A percentile compares a stretch with the other conserved stretches of the same genome.
These are phyloP conservation scores for Asbolus verrucosus DNA, from an alignment of 1,140 invertebrate species.

Conservation along the genomic window DNA sequence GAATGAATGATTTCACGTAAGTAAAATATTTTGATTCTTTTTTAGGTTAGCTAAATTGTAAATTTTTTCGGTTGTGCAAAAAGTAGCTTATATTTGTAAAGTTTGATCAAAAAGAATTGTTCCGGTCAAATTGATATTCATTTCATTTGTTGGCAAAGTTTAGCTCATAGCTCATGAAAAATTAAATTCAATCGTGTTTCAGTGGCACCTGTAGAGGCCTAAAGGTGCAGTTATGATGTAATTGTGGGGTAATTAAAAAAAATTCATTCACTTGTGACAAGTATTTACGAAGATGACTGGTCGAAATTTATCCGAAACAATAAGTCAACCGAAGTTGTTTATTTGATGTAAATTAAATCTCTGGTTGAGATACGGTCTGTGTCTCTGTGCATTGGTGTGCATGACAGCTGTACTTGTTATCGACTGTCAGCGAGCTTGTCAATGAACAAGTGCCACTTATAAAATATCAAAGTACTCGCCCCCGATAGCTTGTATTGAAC, in stretches of 20 bases:
- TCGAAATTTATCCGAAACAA: conserved; percentile 24
- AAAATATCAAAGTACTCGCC: conserved; percentile 24
- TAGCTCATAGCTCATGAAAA: neutral
- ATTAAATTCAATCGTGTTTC: neutral
- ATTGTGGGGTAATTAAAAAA: conserved; percentile 17
- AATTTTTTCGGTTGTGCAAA: too few relatives aligned
- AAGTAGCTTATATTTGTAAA: too few relatives aligned
- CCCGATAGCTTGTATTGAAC: neutral
- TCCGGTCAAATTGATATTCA: too few relatives aligned
- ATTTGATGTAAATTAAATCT: conserved; percentile 38
- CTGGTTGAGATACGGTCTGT: conserved; percentile 14
- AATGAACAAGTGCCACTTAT: conserved; percentile 22
- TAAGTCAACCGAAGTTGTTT: conserved; percentile 14
- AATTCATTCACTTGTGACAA: conserved; percentile 12
- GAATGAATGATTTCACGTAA: too few relatives aligned
- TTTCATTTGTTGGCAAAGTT: too few relatives aligned
- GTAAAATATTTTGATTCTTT: too few relatives aligned
- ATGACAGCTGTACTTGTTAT: conserved; percentile 29
- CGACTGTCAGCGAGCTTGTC: conserved; percentile 11
- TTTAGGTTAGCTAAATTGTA: too few relatives aligned
- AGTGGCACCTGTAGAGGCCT: conserved; percentile 2
- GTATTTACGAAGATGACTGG: conserved; percentile 31
- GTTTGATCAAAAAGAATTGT: too few relatives aligned
- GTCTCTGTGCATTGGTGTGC: conserved; percentile 24
- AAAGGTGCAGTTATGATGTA: conserved; percentile 1